Percentiles rank a stretch among this genome's conserved stretches.
phyloP scores from a whole-genome alignment of 2,797 vertebrate genomes.

The Euphonia xanthogaster region DNA sequence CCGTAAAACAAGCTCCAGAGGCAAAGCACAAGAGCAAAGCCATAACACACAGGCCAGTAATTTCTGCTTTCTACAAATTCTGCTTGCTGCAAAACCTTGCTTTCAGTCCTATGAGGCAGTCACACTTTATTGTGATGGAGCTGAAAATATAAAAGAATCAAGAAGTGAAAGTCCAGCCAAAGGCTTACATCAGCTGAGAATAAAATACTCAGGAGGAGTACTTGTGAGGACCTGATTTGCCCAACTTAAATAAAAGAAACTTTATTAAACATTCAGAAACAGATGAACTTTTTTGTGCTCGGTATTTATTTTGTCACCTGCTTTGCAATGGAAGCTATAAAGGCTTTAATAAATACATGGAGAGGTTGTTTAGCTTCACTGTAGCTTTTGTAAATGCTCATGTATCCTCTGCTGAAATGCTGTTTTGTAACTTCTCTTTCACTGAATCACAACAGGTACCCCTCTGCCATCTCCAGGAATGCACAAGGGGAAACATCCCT shows the following conservation, averaged over 20 bases:
- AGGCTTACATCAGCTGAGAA: constrained; percentile 6
- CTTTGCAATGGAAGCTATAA: constrained; percentile 28
- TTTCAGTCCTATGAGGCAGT: constrained; percentile 34
- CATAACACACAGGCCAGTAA: constrained; percentile 8
- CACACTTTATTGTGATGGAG: constrained; percentile 18
- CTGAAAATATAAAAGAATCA: constrained; percentile 50
- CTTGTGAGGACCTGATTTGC: neutral
- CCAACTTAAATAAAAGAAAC: constrained; percentile 25
- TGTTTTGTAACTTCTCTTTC: constrained; percentile 55
- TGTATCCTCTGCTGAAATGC: constrained; percentile 40
- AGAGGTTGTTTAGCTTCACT: constrained; percentile 10
- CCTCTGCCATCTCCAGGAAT: constrained; percentile 49
- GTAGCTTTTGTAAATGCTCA: constrained; percentile 36
- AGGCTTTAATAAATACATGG: constrained; percentile 33
- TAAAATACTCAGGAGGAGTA: neutral
- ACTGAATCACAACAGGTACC: constrained; percentile 54
- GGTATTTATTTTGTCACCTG: neutral
- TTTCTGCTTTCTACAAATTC: constrained; percentile 31
- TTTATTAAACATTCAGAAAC: constrained; percentile 37
- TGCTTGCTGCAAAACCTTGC: constrained; percentile 5
- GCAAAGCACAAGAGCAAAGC: constrained; percentile 22
- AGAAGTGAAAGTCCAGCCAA: constrained; percentile 6
- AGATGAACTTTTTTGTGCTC: constrained; percentile 13
- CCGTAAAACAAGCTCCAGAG: constrained; percentile 32
- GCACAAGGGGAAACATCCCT: constrained; percentile 18